Evolutionary conservation across 37 sponge, comb jelly and placozoan species (phyloP).

Genomic region (Ephydatia muelleri): DNA sequence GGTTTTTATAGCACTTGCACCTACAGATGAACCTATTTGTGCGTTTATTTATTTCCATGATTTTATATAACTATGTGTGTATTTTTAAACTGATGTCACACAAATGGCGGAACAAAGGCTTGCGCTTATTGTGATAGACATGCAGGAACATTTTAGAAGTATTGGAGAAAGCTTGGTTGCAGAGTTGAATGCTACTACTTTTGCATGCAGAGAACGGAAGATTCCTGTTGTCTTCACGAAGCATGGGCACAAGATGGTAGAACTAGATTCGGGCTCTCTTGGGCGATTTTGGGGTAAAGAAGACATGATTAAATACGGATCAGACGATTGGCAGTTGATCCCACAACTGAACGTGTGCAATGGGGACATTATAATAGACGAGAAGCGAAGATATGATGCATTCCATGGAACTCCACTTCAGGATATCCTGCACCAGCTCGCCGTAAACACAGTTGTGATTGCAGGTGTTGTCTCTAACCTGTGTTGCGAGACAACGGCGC

Average conservation of each 20-base stretch:
- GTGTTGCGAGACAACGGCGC: neutral
- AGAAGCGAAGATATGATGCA: slow-evolving; percentile 10
- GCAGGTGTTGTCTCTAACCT: neutral
- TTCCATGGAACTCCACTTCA: neutral
- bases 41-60: slow-evolving; percentile 24
- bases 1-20: neutral
- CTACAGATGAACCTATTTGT: neutral
- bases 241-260: slow-evolving; percentile 12
- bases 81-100: neutral
- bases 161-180: neutral
- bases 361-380: slow-evolving; percentile 3
- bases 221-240: neutral
- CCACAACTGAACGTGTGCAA: neutral
- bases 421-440: neutral
- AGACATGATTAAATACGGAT: neutral
- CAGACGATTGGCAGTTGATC: neutral
- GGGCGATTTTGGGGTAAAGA: slow-evolving; percentile 1
- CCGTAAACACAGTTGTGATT: neutral
- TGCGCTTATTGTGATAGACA: neutral
- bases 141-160: neutral
- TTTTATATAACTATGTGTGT: slow-evolving; percentile 5
- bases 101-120: neutral
- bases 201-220: neutral
- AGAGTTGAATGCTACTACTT: neutral
- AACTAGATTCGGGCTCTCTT: neutral